Evolutionary conservation across 2,113 vertebrate genomes (phyloP).

Genomic region (Aphelocoma coerulescens): DNA sequence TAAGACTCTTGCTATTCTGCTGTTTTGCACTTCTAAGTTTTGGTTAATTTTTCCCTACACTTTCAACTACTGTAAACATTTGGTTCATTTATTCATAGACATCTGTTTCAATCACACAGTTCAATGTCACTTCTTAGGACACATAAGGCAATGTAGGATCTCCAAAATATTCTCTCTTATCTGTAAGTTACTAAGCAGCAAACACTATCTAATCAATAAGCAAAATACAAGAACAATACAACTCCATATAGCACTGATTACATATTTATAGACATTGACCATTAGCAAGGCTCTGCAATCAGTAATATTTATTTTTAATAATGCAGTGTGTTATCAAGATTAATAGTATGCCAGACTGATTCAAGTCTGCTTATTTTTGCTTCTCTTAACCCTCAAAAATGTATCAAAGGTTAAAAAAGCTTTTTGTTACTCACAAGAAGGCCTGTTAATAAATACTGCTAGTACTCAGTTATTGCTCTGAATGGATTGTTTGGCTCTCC

Average conservation of each 20-base stretch:
- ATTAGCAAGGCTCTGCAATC: not conserved
- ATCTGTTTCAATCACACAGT: constrained; percentile 65
- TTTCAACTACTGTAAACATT: constrained; percentile 8
- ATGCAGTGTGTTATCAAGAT: not conserved
- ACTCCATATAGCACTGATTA: not conserved
- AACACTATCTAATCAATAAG: constrained; percentile 63
- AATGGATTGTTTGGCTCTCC: not conserved
- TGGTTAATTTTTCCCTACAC: constrained; percentile 21
- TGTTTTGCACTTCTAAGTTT: not conserved
- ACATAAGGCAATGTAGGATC: not conserved
- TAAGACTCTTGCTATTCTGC: not conserved
- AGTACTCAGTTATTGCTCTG: not conserved
- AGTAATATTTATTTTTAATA: constrained; percentile 31
- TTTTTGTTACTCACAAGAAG: constrained; percentile 32
- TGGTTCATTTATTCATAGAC: constrained; percentile 6
- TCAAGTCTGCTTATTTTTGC: not conserved
- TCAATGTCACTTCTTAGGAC: constrained; percentile 38
- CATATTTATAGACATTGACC: constrained; percentile 22
- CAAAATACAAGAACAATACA: constrained; percentile 43
- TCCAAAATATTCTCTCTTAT: constrained; percentile 10
- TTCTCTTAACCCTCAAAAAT: not conserved
- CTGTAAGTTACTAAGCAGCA: not conserved
- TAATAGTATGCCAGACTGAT: not conserved
- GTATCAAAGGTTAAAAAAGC: not conserved
- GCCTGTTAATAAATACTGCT: not conserved